A percentile compares a stretch with the other conserved stretches of the same genome.
Evolutionary conservation across 2,888 invertebrate genomes (phyloP).

Genomic region (Balanococcus diminutus): DNA sequence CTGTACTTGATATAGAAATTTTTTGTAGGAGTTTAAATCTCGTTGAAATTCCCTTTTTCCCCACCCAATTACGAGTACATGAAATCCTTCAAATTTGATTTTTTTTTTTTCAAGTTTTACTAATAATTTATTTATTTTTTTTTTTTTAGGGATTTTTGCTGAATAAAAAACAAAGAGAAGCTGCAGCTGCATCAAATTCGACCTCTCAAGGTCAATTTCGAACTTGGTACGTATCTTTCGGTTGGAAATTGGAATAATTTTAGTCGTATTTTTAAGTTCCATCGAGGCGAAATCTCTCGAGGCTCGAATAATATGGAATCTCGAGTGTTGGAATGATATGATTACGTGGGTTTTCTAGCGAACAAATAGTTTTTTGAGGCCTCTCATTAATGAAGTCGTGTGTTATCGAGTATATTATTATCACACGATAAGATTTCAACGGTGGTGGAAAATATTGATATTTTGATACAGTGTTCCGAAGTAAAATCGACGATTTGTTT

Average conservation of each 20-base stretch:
- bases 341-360: neutral
- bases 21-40: too few species aligned
- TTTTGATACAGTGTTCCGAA: neutral
- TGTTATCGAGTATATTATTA: neutral
- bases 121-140: neutral
- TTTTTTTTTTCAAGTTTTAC: neutral
- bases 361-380: neutral
- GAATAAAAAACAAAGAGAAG: slow-evolving; percentile 77
- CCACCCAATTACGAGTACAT: too few species aligned
- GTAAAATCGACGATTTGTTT: neutral
- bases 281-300: neutral
- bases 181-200: slow-evolving; percentile 72
- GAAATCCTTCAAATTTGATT: too few species aligned
- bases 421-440: neutral
- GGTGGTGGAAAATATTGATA: neutral
- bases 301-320: neutral
- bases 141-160: slow-evolving; percentile 74
- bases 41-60: too few species aligned
- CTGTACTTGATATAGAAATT: too few species aligned
- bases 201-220: slow-evolving; percentile 69
- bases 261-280: neutral
- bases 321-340: neutral
- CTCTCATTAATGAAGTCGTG: neutral
- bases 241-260: neutral
- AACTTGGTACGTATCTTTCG: slow-evolving; percentile 73